These are phyloP conservation scores for Holacanthus passer DNA, from an alignment of 2,113 vertebrate genomes.

Conservation along the genomic window DNA sequence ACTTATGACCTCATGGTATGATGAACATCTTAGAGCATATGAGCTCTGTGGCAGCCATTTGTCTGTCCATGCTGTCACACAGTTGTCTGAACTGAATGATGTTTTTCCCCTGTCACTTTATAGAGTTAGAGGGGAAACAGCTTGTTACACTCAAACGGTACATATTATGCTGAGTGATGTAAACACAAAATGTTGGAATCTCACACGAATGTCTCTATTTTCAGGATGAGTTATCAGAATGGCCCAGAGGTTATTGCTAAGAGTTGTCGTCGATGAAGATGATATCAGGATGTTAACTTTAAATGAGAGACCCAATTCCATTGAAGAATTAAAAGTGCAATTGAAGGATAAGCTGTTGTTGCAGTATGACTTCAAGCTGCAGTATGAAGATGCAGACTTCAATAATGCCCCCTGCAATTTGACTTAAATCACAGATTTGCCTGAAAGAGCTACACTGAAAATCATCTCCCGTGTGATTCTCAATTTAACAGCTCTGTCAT, in stretches of 20 bases:
- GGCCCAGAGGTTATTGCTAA: neutral
- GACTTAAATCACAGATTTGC: constrained; percentile 23
- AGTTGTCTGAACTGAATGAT: constrained; percentile 20
- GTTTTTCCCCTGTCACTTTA: constrained; percentile 31
- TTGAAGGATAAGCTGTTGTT: too few species aligned
- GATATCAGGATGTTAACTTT: too few species aligned
- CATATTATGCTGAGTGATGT: neutral
- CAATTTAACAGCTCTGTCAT: neutral
- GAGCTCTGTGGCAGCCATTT: constrained; percentile 24
- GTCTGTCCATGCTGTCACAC: too few species aligned
- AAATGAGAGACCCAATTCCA: too few species aligned
- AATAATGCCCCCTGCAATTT: constrained; percentile 47
- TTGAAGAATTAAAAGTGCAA: too few species aligned
- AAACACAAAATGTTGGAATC: too few species aligned
- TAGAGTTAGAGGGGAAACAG: neutral
- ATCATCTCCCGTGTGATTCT: constrained; percentile 29
- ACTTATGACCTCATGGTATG: constrained; percentile 12
- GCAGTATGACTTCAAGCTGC: too few species aligned
- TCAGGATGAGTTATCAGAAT: neutral
- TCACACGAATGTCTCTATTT: too few species aligned
- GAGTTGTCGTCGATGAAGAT: too few species aligned
- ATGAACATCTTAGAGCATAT: constrained; percentile 41
- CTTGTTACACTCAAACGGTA: neutral
- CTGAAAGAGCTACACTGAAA: constrained; percentile 32
- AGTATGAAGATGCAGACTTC: constrained; percentile 14